Percentiles rank a stretch among this genome's conserved stretches.
These are phyloP conservation scores for Acleris holmiana DNA, from an alignment of 2,888 invertebrate species.

Conservation along the genomic window DNA sequence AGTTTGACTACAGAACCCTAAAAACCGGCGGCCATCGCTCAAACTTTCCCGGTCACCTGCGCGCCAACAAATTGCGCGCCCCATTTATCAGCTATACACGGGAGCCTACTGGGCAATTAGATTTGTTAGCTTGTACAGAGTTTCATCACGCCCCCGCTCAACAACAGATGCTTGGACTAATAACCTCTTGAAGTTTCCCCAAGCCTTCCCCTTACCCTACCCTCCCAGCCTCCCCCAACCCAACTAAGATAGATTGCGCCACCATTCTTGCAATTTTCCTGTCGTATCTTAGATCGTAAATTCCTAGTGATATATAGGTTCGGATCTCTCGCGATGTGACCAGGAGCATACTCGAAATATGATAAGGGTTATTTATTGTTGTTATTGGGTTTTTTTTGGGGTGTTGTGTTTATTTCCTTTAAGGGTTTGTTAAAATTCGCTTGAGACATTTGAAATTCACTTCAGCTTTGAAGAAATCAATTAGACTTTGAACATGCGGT, in stretches of 20 bases:
- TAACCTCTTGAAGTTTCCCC: slow-evolving; percentile 85
- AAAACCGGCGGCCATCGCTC: slow-evolving; percentile 36
- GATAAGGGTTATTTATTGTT: slow-evolving; percentile 85
- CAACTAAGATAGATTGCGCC: slow-evolving; percentile 95
- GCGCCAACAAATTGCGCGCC: slow-evolving; percentile 75
- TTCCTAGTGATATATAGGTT: slow-evolving; percentile 92
- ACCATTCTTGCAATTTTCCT: slow-evolving; percentile 97
- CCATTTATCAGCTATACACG: slow-evolving; percentile 79
- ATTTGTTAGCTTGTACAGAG: slow-evolving; percentile 84
- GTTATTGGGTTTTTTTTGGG: slow-evolving; percentile 83
- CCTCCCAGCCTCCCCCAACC: slow-evolving; percentile 82
- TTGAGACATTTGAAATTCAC: neutral
- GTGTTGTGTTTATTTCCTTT: slow-evolving; percentile 58
- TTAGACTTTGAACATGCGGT: no score
- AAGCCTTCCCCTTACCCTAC: slow-evolving; percentile 67
- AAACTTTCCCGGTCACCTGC: slow-evolving; percentile 69
- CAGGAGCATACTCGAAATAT: slow-evolving; percentile 85
- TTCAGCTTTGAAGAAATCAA: no score
- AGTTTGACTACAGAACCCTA: no score
- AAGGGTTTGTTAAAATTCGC: slow-evolving; percentile 39
- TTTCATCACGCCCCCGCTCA: slow-evolving; percentile 84
- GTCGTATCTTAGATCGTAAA: slow-evolving; percentile 96
- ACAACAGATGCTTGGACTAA: slow-evolving; percentile 86
- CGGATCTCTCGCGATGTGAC: slow-evolving; percentile 84
- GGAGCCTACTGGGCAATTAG: slow-evolving; percentile 84